Evolutionary conservation across 2,797 vertebrate species (phyloP).

Genomic region (Phyllotis vaccarum): DNA sequence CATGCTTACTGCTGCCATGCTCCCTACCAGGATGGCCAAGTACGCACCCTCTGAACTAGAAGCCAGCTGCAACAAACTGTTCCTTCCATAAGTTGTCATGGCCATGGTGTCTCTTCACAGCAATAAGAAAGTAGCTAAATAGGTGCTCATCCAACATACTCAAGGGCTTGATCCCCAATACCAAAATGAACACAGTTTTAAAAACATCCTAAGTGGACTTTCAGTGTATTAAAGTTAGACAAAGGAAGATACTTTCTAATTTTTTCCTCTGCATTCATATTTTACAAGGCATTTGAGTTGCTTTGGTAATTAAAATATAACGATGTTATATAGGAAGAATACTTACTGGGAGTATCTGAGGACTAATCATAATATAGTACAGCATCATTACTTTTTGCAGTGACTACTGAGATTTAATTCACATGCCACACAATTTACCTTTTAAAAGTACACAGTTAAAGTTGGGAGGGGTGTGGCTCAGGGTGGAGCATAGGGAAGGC

Average conservation of each 20-base stretch:
- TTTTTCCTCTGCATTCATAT: not conserved
- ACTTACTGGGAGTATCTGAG: not conserved
- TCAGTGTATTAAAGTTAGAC: not conserved
- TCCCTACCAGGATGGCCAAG: too few species aligned
- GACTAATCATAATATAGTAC: not conserved
- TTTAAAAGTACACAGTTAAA: not conserved
- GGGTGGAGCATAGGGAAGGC: not conserved
- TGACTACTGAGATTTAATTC: not conserved
- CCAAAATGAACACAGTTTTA: not conserved
- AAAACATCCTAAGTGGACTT: not conserved
- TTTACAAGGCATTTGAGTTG: not conserved
- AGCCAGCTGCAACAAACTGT: too few species aligned
- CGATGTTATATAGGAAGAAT: not conserved
- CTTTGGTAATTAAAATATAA: conserved; percentile 43
- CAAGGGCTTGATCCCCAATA: too few species aligned
- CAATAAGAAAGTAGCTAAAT: too few species aligned
- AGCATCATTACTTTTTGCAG: not conserved
- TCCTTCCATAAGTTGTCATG: too few species aligned
- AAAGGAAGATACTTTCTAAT: not conserved
- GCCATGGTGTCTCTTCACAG: too few species aligned
- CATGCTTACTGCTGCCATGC: not conserved
- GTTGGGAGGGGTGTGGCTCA: too few species aligned
- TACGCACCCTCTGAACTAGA: too few species aligned
- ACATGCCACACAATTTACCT: not conserved
- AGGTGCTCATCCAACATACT: not conserved